Evolutionary conservation across 1,140 invertebrate species (phyloP).

Genomic region (Trypoxylus dichotomus): DNA sequence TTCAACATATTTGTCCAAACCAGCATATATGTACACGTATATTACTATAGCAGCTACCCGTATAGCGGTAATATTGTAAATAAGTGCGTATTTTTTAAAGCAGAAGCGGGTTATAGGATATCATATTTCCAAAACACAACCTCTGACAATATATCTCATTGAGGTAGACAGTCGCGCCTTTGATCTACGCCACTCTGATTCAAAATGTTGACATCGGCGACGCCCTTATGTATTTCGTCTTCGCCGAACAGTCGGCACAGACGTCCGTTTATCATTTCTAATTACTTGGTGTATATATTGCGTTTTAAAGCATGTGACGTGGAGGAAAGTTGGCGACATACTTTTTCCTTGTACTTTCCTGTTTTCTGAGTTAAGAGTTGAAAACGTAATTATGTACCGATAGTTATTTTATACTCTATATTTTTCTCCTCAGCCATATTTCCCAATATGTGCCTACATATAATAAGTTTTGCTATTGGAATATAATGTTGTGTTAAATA

Average conservation of each 20-base stretch:
- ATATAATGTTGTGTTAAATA: too few relatives aligned
- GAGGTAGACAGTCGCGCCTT: not conserved
- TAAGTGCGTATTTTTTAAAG: too few relatives aligned
- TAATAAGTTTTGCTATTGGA: too few relatives aligned
- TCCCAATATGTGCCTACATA: too few relatives aligned
- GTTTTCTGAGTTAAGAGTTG: not conserved
- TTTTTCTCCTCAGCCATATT: too few relatives aligned
- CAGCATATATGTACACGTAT: not conserved
- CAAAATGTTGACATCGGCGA: not conserved
- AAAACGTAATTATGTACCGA: too few relatives aligned
- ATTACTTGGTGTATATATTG: not conserved
- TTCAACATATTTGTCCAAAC: too few relatives aligned
- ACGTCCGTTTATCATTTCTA: not conserved
- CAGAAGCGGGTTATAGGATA: not conserved
- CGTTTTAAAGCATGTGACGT: not conserved
- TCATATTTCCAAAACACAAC: slow-evolving; percentile 4
- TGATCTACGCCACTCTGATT: not conserved
- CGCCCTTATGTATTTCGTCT: not conserved
- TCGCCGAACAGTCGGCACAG: not conserved
- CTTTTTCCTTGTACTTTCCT: not conserved
- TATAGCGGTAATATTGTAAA: too few relatives aligned
- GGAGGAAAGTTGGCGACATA: not conserved
- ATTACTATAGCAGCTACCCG: not conserved
- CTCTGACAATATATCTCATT: slow-evolving; percentile 7
- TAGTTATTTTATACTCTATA: too few relatives aligned